Conservation (phyloP, 2,888 invertebrate genomes). For the Nesidiocoris tenuis region DNA sequence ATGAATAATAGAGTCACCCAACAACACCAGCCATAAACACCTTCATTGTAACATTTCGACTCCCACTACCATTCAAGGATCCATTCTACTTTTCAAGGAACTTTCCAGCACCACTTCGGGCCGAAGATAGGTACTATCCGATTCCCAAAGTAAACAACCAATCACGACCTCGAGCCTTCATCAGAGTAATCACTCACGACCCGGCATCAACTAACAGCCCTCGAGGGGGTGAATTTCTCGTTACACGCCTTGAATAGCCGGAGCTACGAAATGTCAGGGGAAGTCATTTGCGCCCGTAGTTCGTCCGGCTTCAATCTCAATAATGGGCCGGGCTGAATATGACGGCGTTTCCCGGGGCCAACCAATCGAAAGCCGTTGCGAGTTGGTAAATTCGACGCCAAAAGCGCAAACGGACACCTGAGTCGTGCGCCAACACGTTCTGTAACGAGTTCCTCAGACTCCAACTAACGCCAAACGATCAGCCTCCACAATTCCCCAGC, state of each 20-base stretch:
- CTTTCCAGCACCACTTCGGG: too few relatives aligned
- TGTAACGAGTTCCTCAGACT: background rate
- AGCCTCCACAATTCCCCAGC: too few relatives aligned
- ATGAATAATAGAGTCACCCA: too few relatives aligned
- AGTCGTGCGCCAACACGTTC: background rate
- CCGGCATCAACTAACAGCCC: background rate
- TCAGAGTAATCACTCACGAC: slow-evolving; percentile 35
- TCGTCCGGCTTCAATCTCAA: background rate
- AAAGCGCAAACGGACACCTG: background rate
- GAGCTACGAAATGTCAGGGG: slow-evolving; percentile 11
- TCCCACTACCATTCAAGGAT: too few relatives aligned
- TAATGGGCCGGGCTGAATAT: background rate
- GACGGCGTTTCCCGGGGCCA: background rate
- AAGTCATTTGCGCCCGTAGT: background rate
- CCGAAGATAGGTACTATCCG: too few relatives aligned
- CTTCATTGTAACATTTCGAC: too few relatives aligned
- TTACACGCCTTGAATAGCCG: background rate
- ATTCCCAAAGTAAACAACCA: slow-evolving; percentile 24
- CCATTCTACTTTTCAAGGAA: too few relatives aligned
- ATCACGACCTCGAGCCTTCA: slow-evolving; percentile 24
- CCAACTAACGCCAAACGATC: too few relatives aligned
- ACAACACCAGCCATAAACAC: too few relatives aligned
- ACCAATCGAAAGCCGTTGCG: background rate
- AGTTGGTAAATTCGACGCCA: background rate
- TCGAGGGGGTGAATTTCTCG: slow-evolving; percentile 23